These are phyloP conservation scores for Oriolus oriolus DNA, from an alignment of 2,113 vertebrate genomes.

Conservation along the genomic window DNA sequence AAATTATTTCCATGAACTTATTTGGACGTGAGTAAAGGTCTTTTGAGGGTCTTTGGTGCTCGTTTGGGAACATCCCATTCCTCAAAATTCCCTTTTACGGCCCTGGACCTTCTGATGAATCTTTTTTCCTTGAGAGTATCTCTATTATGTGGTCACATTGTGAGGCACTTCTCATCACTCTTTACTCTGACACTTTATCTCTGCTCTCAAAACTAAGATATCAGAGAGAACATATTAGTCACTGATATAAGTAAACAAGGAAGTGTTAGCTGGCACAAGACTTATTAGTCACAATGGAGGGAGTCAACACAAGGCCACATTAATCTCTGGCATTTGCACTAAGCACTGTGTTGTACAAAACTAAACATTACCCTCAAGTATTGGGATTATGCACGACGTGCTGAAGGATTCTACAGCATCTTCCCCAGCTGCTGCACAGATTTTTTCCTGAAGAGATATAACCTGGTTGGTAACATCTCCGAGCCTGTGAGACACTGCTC, in stretches of 20 bases:
- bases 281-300: neutral
- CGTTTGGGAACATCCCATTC: rapidly evolving
- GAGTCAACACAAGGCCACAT: neutral
- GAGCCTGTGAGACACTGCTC: neutral
- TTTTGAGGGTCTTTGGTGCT: neutral
- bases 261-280: neutral
- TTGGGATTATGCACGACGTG: rapidly evolving
- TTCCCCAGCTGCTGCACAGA: neutral
- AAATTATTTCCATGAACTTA: neutral
- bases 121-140: neutral
- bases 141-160: neutral
- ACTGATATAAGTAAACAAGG: neutral
- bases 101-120: neutral
- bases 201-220: neutral
- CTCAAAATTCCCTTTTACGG: neutral
- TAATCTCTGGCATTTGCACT: neutral
- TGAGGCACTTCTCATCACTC: neutral
- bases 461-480: neutral
- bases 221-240: neutral
- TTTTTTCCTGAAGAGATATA: neutral
- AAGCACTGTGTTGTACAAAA: neutral
- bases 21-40: neutral
- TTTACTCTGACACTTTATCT: neutral
- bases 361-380: neutral
- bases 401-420: neutral